Base-by-base conservation (phyloP, 2,797 vertebrate genomes). In the Lepilemur ruficaudatus region DNA sequence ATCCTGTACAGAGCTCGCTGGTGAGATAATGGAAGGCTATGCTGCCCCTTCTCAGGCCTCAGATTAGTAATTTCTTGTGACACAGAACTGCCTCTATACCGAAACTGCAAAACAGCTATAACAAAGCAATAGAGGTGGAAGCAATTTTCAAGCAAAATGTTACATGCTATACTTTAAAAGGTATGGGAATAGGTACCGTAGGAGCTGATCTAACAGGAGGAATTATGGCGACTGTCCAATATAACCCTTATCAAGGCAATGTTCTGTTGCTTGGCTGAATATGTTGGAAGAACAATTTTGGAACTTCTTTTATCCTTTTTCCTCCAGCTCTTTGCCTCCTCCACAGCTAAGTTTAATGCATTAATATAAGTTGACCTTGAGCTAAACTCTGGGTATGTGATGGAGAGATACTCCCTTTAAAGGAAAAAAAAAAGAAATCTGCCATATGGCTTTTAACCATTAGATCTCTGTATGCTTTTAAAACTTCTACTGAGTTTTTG, bases 241-340 rank as follows among this genome's bases (percentile, higher is more conserved):
- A 1, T n/a, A 23, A 61, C 90, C 96, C 98, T 98, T 98, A 98
- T 98, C 98, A 73, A 82, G 86, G 96, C 97, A 95, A 96, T 7
- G 88, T 95, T 82, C 97, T 46, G 86, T 96, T 92, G 81, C 97
- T 98, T 90, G 98, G 98, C 98, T 98, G 97, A 97, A 98, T 91
- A 59, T 22, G 79, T 98, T 13, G 65, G 96, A 73, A 98, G 95
- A 98, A 98, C 95, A 97, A 97, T 98, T 98, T 98, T 25, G 50
- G 97, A 98, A 98, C 98, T 98, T 96, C 98, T 98, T 99, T 98
- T 97, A 98, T 99, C 98, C 98, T 94, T 97, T 98, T 98, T 95
- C 94, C 97, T 98, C 92, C 97, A 98, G 97, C 95, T 96, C 85
- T 97, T 41, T 95, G 97, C 97, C 97, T 98, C 97, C 97, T 98